phyloP scores from a whole-genome alignment of 2,888 invertebrate species.

The Thymelicus lineola region DNA sequence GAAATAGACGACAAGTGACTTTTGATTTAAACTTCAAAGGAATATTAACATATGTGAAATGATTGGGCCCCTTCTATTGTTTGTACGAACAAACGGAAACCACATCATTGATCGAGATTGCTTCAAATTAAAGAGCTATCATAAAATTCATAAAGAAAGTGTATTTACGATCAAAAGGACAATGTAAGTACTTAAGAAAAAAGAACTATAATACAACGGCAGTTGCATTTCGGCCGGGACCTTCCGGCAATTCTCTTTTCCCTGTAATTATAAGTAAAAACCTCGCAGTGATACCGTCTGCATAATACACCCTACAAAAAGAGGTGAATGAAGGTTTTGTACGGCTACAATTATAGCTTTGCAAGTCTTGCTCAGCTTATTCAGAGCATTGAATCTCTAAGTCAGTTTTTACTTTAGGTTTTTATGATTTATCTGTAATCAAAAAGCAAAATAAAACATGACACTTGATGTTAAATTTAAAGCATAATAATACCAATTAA shows the following conservation, averaged over 20 bases:
- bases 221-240: slow-evolving; percentile 61
- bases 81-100: slow-evolving; percentile 54
- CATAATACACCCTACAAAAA: slow-evolving; percentile 55
- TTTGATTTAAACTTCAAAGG: slow-evolving; percentile 18
- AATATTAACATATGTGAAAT: slow-evolving; percentile 18
- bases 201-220: slow-evolving; percentile 49
- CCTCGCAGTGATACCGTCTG: slow-evolving; percentile 56
- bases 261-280: slow-evolving; percentile 67
- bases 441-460: slow-evolving; percentile 39
- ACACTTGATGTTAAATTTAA: slow-evolving; percentile 15
- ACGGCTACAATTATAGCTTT: slow-evolving; percentile 45
- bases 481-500: too few species aligned
- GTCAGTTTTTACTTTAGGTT: slow-evolving; percentile 47
- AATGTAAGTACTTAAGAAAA: slow-evolving; percentile 50
- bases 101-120: slow-evolving; percentile 59
- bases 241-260: slow-evolving; percentile 58
- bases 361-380: slow-evolving; percentile 33
- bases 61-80: slow-evolving; percentile 7
- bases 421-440: slow-evolving; percentile 40
- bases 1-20: too few species aligned
- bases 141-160: slow-evolving; percentile 51
- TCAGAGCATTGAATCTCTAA: slow-evolving; percentile 45
- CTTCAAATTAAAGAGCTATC: slow-evolving; percentile 60
- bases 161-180: slow-evolving; percentile 60
- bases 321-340: slow-evolving; percentile 47